phyloP scores from a whole-genome alignment of 1,140 invertebrate genomes.

The Aleiodes sp. region DNA sequence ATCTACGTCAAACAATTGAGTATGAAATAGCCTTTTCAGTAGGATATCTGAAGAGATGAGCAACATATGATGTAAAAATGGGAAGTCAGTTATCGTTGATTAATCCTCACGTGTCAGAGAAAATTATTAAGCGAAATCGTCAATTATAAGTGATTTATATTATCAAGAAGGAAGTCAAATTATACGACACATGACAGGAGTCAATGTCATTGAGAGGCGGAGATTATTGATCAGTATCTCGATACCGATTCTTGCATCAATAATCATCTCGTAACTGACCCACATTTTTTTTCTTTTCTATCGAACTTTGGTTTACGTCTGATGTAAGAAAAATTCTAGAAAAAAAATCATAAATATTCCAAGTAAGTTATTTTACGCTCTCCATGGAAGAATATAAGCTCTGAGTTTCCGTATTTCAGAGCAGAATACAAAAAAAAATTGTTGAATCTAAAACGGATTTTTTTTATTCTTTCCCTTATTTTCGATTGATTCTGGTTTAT shows the following conservation, averaged over 20 bases:
- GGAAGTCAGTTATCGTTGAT: background rate
- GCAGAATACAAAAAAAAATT: background rate
- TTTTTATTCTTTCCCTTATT: background rate
- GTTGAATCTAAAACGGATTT: background rate
- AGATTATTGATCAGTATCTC: constrained; percentile 1
- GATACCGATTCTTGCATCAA: background rate
- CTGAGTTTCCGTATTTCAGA: background rate
- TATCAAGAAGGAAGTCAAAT: background rate
- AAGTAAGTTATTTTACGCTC: background rate
- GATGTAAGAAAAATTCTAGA: background rate
- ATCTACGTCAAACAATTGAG: no score
- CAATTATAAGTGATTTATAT: constrained; percentile 19
- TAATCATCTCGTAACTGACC: background rate
- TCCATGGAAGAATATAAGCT: background rate
- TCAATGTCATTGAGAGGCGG: background rate
- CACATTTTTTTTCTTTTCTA: no score
- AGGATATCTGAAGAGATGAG: no score
- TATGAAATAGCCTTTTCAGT: no score
- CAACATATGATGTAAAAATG: no score
- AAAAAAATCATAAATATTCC: background rate
- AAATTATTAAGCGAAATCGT: constrained; percentile 1
- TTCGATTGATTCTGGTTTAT: constrained; percentile 27
- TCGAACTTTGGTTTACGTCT: background rate
- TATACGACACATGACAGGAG: background rate
- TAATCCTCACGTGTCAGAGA: background rate